These are phyloP conservation scores for Verasper variegatus DNA, from an alignment of 2,113 vertebrate genomes.

Conservation along the genomic window DNA sequence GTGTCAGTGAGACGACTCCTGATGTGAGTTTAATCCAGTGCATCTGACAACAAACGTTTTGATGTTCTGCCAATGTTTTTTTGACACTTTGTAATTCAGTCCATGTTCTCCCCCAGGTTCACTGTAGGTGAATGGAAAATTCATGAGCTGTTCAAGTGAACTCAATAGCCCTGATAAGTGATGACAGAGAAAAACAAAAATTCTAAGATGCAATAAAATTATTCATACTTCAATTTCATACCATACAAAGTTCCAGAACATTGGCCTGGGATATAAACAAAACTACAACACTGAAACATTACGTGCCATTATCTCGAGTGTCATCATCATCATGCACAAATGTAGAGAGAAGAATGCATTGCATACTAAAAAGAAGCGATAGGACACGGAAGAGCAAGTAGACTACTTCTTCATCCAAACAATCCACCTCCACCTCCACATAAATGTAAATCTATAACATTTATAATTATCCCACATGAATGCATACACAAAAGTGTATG, in stretches of 20 bases:
- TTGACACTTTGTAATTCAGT: constrained; percentile 9
- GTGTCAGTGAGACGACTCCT: neutral
- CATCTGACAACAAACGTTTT: constrained; percentile 6
- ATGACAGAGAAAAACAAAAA: constrained; percentile 25
- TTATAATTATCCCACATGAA: neutral
- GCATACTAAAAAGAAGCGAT: neutral
- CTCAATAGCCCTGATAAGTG: constrained; percentile 11
- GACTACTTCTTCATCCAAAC: constrained; percentile 1
- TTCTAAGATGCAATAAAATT: neutral
- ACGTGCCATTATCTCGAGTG: constrained; percentile 17
- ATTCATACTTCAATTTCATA: constrained; percentile 12
- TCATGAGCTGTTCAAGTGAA: constrained; percentile 30
- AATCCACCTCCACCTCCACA: neutral
- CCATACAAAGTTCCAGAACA: neutral
- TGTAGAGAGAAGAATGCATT: neutral
- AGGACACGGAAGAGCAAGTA: neutral
- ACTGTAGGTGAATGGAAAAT: constrained; percentile 27
- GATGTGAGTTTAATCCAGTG: constrained; percentile 12
- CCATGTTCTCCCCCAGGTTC: constrained; percentile 11
- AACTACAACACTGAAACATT: neutral
- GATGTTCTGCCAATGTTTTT: neutral
- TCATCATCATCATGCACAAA: constrained; percentile 26
- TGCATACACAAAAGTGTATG: neutral
- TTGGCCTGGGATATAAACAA: neutral
- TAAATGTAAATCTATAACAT: neutral